Base-by-base conservation (phyloP, 1,140 invertebrate genomes). In the Anastatus disparis region DNA sequence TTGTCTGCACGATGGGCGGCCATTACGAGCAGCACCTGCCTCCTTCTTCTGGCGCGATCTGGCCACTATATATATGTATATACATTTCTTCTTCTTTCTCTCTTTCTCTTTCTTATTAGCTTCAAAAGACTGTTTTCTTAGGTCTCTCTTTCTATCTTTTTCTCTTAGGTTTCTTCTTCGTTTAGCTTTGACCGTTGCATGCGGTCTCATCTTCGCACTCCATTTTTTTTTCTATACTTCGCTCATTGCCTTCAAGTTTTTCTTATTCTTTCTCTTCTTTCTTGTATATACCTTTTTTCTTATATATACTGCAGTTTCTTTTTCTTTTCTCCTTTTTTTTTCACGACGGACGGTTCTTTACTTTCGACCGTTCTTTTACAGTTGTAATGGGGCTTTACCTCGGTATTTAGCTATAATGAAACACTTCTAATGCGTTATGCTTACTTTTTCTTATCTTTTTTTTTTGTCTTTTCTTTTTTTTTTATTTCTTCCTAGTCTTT, bases 51-150 rank as follows among this genome's bases (percentile, higher is more conserved):
- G 52, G 69, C 76, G 64, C 76, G 75, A 79, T 75, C 74, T 77
- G 73, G 77, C 77, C 77, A 79, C 78, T 79, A 76, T 81, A 83
- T 82, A 81, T 84, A 82, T 84, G 78, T n/a, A n/a, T n/a, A n/a
- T n/a, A n/a, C n/a, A n/a, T n/a, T n/a, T 79, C 75, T 68, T 71
- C 76, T 73, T 50, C 69, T 20, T 17, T 52, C 35, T 50, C 20
- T 63, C 22, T 70, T 48, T 26, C 50, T 42, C 40, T 44, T 4
- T 3, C 12, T 26, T 17, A 4, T 22, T 3, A 6, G 59, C 9
- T 0, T 26, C 56, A 7, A 35, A 12, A 6, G 9, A 29, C 15
- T n/a, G 15, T 17, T 24, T n/a, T 10, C 31, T 35, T 35, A 35
- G n/a, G 38, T 68, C 44, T 31, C n/a, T 48, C 31, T 35, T 10